Evolutionary conservation across 2,113 vertebrate species (phyloP).

Genomic region (Xerus inauris): DNA sequence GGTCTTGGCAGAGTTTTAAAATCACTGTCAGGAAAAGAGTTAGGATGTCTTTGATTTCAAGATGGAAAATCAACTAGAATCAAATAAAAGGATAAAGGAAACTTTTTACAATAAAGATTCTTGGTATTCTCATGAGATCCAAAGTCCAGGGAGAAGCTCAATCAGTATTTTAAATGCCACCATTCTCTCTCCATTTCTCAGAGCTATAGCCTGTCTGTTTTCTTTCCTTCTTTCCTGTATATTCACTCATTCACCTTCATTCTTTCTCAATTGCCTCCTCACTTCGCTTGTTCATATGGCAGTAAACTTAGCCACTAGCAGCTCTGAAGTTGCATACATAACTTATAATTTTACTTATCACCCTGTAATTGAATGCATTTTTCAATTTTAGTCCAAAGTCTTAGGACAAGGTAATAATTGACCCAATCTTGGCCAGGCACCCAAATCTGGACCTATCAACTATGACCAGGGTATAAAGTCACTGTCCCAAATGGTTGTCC

Average conservation of each 20-base stretch:
- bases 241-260: background rate
- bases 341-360: background rate
- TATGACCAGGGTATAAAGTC: background rate
- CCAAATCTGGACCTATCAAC: background rate
- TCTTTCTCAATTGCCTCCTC: background rate
- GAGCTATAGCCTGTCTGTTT: background rate
- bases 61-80: slow-evolving; percentile 27
- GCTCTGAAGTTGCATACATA: background rate
- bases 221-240: background rate
- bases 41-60: background rate
- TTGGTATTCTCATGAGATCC: background rate
- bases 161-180: background rate
- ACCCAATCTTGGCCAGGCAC: background rate
- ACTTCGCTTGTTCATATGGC: background rate
- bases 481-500: background rate
- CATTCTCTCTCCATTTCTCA: background rate
- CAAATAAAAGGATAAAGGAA: background rate
- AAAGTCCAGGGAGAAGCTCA: background rate
- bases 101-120: background rate
- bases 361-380: background rate
- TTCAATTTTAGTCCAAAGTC: background rate
- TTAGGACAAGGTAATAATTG: background rate
- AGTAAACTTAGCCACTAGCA: background rate
- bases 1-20: background rate
- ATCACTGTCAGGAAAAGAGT: background rate